phyloP scores from a whole-genome alignment of 1,140 invertebrate genomes.

The Nomia melanderi region DNA sequence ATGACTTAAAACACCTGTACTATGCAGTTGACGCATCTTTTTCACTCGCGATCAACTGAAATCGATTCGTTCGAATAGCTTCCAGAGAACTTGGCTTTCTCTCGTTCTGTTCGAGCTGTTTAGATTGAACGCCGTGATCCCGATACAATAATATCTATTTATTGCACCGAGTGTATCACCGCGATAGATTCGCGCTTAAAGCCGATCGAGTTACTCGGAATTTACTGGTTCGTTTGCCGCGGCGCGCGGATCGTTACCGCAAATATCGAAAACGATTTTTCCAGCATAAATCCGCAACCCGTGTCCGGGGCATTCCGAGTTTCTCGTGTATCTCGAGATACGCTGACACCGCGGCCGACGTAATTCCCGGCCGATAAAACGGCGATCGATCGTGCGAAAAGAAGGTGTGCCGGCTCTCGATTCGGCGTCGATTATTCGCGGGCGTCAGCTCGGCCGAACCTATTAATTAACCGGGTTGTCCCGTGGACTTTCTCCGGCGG shows the following conservation, averaged over 20 bases:
- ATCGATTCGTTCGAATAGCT: too few species aligned
- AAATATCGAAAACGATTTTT: background rate
- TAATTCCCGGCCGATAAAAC: background rate
- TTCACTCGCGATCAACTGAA: too few species aligned
- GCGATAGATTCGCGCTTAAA: too few species aligned
- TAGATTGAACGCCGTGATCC: too few species aligned
- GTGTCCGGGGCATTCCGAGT: background rate
- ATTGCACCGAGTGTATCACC: too few species aligned
- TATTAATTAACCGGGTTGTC: constrained; percentile 40
- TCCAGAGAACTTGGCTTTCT: too few species aligned
- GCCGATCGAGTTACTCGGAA: background rate
- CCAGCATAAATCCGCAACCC: background rate
- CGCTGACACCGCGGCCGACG: background rate
- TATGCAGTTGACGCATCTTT: too few species aligned
- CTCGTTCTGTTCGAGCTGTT: too few species aligned
- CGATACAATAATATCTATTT: too few species aligned
- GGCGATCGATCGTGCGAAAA: constrained; percentile 31
- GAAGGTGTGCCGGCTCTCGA: constrained; percentile 27
- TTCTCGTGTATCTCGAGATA: background rate
- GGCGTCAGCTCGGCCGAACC: constrained; percentile 38
- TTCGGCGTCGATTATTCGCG: constrained; percentile 48
- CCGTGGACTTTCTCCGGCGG: constrained; percentile 35
- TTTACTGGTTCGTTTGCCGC: too few species aligned
- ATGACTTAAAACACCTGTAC: too few species aligned
- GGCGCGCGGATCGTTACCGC: background rate